These are phyloP conservation scores for Hypotaenidia philippensis DNA, from an alignment of 2,797 vertebrate species.

Conservation along the genomic window DNA sequence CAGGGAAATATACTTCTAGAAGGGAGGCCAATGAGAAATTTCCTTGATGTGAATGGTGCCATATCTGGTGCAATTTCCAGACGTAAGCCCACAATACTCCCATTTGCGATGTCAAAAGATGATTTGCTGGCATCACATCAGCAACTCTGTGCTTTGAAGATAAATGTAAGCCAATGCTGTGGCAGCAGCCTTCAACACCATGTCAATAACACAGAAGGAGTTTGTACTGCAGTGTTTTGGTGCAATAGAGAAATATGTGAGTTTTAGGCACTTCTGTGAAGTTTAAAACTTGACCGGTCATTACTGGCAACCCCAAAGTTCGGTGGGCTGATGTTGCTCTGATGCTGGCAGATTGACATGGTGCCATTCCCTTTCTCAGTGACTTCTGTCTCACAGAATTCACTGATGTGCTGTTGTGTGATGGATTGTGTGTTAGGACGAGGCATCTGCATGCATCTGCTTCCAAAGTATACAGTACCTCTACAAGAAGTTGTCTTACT, in stretches of 20 bases:
- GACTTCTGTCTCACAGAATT: not conserved
- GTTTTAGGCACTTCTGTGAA: not conserved
- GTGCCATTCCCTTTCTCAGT: not conserved
- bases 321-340: not conserved
- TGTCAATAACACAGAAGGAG: not conserved
- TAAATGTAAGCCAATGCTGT: not conserved
- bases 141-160: not conserved
- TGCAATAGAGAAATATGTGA: not conserved
- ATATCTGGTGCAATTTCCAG: not conserved
- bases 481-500: not conserved
- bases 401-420: not conserved
- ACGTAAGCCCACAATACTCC: not conserved
- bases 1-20: not conserved
- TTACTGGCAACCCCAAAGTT: not conserved
- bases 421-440: not conserved
- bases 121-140: conserved; percentile 33
- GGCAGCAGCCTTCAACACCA: not conserved
- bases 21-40: not conserved
- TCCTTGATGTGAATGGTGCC: conserved; percentile 3
- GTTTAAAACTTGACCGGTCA: not conserved
- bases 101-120: conserved; percentile 4
- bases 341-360: not conserved
- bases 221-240: not conserved
- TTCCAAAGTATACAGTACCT: not conserved
- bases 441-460: rapidly evolving